phyloP scores from a whole-genome alignment of 2,888 invertebrate genomes.

The Diploptera punctata region DNA sequence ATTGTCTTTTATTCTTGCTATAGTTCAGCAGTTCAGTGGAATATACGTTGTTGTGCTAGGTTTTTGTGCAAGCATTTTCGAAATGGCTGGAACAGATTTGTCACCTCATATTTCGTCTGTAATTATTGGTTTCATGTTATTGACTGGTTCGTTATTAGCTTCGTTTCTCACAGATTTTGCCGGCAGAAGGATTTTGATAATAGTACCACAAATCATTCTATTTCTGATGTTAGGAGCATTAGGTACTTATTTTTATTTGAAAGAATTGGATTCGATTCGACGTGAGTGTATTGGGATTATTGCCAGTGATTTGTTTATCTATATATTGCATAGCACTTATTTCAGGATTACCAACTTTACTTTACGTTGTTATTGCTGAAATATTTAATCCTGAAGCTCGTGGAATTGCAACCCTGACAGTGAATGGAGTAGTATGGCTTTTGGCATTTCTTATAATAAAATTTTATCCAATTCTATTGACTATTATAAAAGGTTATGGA shows the following conservation, averaged over 20 bases:
- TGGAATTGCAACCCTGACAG: neutral
- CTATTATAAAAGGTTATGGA: neutral
- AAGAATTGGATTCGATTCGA: neutral
- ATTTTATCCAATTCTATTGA: neutral
- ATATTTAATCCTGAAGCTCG: neutral
- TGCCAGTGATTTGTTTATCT: neutral
- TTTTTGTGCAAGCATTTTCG: neutral
- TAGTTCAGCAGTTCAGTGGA: constrained; percentile 50
- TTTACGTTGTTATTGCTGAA: neutral
- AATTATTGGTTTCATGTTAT: neutral
- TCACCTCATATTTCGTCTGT: neutral
- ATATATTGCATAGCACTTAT: neutral
- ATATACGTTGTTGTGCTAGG: neutral
- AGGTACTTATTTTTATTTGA: neutral
- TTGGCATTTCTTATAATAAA: neutral
- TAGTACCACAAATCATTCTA: neutral
- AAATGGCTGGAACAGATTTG: too few species aligned
- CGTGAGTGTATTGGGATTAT: neutral
- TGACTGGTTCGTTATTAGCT: neutral
- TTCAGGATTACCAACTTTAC: neutral
- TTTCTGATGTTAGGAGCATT: neutral
- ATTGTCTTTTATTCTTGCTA: neutral
- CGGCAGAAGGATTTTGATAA: neutral
- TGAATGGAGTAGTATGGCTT: too few species aligned
- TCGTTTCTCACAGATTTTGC: neutral